Conservation (phyloP, 2,797 vertebrate species). For the Echiichthys vipera region DNA sequence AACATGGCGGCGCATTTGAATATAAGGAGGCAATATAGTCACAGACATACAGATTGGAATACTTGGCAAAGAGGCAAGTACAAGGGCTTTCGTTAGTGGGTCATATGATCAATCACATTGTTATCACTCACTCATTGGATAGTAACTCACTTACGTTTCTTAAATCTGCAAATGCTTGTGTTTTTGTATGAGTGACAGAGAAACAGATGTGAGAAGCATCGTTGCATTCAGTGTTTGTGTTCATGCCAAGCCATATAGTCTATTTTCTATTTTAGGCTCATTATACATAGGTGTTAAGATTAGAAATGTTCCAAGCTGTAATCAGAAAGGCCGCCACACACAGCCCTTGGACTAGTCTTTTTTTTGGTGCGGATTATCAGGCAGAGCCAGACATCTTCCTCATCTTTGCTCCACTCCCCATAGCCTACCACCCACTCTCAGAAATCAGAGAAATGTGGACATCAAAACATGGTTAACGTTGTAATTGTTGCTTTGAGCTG, state of each 20-base stretch:
- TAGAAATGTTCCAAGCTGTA: conserved; percentile 13
- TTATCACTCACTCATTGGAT: no score
- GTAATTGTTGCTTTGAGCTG: conserved; percentile 79
- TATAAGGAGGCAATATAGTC: no score
- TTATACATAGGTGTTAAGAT: conserved; percentile 2
- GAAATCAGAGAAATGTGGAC: conserved; percentile 56
- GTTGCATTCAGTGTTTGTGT: background rate
- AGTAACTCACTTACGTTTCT: conserved; percentile 14
- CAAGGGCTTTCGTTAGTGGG: no score
- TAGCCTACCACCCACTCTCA: conserved; percentile 30
- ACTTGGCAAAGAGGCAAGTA: no score
- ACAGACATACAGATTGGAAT: no score
- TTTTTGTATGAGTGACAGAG: background rate
- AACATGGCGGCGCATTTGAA: no score
- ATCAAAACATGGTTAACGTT: conserved; percentile 73
- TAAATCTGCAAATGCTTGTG: conserved; percentile 8
- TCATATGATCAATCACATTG: no score
- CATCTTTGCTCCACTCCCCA: conserved; percentile 29
- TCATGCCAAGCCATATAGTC: background rate
- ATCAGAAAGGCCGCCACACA: conserved; percentile 15
- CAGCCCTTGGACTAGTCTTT: conserved; percentile 40
- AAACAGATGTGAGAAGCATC: background rate
- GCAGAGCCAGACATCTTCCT: conserved; percentile 43
- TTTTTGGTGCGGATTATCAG: conserved; percentile 60
- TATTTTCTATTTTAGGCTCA: conserved; percentile 8